phyloP scores from a whole-genome alignment of 1,140 invertebrate species.

The Portunus trituberculatus region DNA sequence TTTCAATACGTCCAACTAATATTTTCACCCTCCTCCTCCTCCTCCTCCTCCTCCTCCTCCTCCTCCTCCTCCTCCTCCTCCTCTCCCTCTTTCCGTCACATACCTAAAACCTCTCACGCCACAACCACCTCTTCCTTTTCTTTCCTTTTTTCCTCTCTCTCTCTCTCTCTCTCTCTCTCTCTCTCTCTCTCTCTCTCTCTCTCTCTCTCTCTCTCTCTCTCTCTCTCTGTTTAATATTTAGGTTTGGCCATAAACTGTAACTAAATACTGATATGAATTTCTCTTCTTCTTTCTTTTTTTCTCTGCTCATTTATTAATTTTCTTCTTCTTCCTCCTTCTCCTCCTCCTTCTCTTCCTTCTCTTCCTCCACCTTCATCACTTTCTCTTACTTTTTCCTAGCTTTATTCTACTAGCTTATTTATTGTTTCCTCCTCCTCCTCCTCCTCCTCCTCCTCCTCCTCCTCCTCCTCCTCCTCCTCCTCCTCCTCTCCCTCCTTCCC shows the following conservation, averaged over 20 bases:
- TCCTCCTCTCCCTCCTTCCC: background rate
- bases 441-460: background rate
- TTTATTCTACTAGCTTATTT: background rate
- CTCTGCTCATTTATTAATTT: too few species aligned
- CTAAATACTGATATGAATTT: too few species aligned
- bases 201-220: background rate
- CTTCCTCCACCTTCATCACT: background rate
- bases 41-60: background rate
- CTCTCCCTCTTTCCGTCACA: background rate
- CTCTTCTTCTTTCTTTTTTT: too few species aligned
- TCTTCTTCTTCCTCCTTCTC: too few species aligned
- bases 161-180: background rate
- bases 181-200: background rate
- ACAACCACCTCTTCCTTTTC: too few species aligned
- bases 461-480: background rate
- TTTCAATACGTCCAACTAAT: constrained; percentile 3
- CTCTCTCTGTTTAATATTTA: background rate
- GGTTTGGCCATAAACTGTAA: too few species aligned
- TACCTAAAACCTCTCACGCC: background rate
- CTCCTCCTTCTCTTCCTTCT: background rate
- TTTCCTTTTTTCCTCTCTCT: too few species aligned
- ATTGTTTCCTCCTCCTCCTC: constrained; percentile 2
- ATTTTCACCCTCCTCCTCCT: background rate
- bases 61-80: background rate
- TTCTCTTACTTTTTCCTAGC: background rate